Evolutionary conservation across 2,113 vertebrate species (phyloP).

Genomic region (Tetraodon nigroviridis): DNA sequence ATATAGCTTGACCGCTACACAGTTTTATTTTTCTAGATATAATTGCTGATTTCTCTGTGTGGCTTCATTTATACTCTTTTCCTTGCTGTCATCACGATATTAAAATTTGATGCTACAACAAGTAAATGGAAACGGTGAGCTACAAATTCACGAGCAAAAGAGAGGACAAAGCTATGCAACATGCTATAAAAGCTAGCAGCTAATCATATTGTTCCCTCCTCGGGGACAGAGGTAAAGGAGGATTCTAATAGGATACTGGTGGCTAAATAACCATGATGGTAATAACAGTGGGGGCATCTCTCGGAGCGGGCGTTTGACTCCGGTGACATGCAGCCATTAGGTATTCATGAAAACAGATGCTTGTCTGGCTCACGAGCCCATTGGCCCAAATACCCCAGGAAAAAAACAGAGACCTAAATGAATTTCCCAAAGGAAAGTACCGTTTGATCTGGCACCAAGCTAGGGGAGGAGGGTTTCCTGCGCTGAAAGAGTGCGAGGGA

Average conservation of each 20-base stretch:
- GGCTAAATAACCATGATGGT: constrained; percentile 60
- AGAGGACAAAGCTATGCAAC: constrained; percentile 10
- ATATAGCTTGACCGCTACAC: constrained; percentile 5
- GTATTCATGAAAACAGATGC: constrained; percentile 71
- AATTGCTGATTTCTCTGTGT: constrained; percentile 10
- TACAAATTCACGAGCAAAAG: constrained; percentile 19
- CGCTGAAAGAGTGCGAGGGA: constrained; percentile 4
- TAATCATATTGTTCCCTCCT: constrained; percentile 56
- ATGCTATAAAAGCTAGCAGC: constrained; percentile 32
- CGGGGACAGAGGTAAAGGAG: constrained; percentile 25
- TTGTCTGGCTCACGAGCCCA: constrained; percentile 50
- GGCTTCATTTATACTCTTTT: neutral
- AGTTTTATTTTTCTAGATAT: constrained; percentile 16
- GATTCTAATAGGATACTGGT: constrained; percentile 61
- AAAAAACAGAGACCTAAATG: constrained; percentile 62
- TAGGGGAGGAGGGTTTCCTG: constrained; percentile 44
- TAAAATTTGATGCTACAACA: constrained; percentile 22
- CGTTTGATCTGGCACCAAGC: constrained; percentile 56
- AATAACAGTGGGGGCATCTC: constrained; percentile 59
- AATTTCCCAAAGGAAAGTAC: constrained; percentile 48
- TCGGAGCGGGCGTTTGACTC: constrained; percentile 61
- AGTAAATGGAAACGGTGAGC: constrained; percentile 3
- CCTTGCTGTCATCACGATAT: constrained; percentile 33
- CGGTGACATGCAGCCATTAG: constrained; percentile 61
- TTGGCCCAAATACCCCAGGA: constrained; percentile 47